A percentile compares a stretch with the other conserved stretches of the same genome.
phyloP scores from a whole-genome alignment of 2,888 invertebrate species.

The Amblyjoppa fuscipennis region DNA sequence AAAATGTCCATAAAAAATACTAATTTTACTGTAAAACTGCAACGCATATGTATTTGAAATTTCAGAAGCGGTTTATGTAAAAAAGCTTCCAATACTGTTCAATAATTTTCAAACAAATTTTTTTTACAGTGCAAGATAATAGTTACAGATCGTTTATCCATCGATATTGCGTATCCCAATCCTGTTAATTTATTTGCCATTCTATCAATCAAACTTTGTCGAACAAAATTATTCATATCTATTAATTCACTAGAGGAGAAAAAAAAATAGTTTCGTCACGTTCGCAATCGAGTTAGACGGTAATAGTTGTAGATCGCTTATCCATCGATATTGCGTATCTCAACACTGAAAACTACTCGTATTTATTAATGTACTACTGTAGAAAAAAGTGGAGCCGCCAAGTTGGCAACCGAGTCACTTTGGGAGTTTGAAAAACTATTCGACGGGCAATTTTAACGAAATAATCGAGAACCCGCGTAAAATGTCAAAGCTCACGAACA shows the following conservation, averaged over 20 bases:
- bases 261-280: neutral
- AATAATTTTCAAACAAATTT: too few species aligned
- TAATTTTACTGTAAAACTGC: too few species aligned
- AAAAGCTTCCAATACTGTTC: too few species aligned
- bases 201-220: neutral
- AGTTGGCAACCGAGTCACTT: neutral
- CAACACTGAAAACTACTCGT: too few species aligned
- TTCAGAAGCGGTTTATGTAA: too few species aligned
- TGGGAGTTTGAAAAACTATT: neutral
- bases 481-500: neutral
- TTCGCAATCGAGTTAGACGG: too few species aligned
- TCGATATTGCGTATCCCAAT: neutral
- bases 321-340: too few species aligned
- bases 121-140: neutral
- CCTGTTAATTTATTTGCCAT: neutral
- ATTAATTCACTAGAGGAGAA: neutral
- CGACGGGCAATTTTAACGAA: neutral
- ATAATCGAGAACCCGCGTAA: neutral
- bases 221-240: too few species aligned
- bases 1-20: too few species aligned
- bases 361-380: neutral
- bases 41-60: too few species aligned
- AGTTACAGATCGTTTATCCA: neutral
- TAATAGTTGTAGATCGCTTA: too few species aligned
- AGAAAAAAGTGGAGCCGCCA: neutral